Conservation (phyloP, 1,140 invertebrate genomes). For the Luehdorfia chinensis region DNA sequence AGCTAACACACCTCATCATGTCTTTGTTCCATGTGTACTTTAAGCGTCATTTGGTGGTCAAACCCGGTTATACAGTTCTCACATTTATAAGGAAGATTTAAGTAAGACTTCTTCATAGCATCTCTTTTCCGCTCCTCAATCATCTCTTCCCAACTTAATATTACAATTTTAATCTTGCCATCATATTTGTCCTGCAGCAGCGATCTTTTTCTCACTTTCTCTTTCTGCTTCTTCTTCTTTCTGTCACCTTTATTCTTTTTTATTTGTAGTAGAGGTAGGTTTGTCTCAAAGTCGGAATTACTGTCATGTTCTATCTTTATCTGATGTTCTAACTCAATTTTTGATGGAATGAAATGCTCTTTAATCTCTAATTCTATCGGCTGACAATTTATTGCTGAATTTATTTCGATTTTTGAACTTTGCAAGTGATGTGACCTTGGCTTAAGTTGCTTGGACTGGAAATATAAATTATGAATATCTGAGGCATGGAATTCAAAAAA, state of each 20-base stretch:
- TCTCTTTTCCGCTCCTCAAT: slow-evolving; percentile 38
- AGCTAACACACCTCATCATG: slow-evolving; percentile 45
- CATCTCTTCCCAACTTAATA: slow-evolving; percentile 41
- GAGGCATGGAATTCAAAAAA: too few relatives aligned
- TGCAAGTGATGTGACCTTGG: background rate
- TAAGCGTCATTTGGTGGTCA: slow-evolving; percentile 38
- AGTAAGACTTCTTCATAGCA: slow-evolving; percentile 28
- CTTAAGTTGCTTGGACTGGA: slow-evolving; percentile 11
- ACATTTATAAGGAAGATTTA: slow-evolving; percentile 50
- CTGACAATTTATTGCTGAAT: slow-evolving; percentile 21
- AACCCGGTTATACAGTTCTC: slow-evolving; percentile 46
- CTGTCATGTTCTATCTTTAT: slow-evolving; percentile 37
- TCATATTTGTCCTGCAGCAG: slow-evolving; percentile 31
- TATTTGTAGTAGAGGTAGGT: slow-evolving; percentile 24
- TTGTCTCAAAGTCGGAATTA: slow-evolving; percentile 26
- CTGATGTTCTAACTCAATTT: slow-evolving; percentile 19
- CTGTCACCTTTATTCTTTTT: slow-evolving; percentile 25
- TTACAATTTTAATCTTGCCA: slow-evolving; percentile 35
- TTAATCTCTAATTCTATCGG: slow-evolving; percentile 22
- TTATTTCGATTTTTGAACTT: slow-evolving; percentile 27
- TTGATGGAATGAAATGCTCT: background rate
- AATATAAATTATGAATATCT: too few relatives aligned
- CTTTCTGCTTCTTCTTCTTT: slow-evolving; percentile 9
- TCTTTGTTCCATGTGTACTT: slow-evolving; percentile 41
- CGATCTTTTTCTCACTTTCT: slow-evolving; percentile 18